phyloP scores from a whole-genome alignment of 2,113 vertebrate species.

The Fregetta grallaria region DNA sequence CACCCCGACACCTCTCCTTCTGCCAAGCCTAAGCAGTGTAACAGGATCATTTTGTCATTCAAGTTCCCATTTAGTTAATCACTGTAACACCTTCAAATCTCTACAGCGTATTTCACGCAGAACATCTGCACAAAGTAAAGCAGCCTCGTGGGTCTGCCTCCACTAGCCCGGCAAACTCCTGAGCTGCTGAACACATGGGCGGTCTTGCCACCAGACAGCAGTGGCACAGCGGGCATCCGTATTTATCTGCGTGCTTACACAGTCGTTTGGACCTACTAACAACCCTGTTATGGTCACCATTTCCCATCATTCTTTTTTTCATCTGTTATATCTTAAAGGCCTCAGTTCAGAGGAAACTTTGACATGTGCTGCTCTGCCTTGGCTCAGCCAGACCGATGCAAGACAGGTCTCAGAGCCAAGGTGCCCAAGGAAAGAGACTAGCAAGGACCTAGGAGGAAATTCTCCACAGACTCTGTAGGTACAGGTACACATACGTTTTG shows the following conservation, averaged over 20 bases:
- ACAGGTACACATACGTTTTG: neutral
- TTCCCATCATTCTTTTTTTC: neutral
- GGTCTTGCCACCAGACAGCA: neutral
- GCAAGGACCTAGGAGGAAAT: neutral
- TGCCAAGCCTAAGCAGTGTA: slow-evolving; percentile 5
- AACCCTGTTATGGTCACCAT: neutral
- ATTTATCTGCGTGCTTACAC: neutral
- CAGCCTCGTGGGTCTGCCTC: neutral
- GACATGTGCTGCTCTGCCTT: neutral
- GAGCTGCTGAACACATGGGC: neutral
- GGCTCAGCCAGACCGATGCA: neutral
- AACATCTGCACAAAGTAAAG: neutral
- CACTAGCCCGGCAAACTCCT: neutral
- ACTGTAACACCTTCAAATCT: neutral
- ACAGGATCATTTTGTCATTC: neutral
- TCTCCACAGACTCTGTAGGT: neutral
- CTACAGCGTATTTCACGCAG: neutral
- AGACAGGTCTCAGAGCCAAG: neutral
- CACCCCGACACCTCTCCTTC: neutral
- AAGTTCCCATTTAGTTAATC: slow-evolving; percentile 1
- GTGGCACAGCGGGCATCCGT: neutral
- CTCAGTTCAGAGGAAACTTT: neutral
- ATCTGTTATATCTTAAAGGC: neutral
- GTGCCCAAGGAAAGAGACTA: neutral
- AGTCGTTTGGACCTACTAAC: neutral